Evolutionary conservation across 2,113 vertebrate genomes (phyloP), one percentile per base, ranked within the genome.

Genomic region (Syngnathus floridae): DNA sequence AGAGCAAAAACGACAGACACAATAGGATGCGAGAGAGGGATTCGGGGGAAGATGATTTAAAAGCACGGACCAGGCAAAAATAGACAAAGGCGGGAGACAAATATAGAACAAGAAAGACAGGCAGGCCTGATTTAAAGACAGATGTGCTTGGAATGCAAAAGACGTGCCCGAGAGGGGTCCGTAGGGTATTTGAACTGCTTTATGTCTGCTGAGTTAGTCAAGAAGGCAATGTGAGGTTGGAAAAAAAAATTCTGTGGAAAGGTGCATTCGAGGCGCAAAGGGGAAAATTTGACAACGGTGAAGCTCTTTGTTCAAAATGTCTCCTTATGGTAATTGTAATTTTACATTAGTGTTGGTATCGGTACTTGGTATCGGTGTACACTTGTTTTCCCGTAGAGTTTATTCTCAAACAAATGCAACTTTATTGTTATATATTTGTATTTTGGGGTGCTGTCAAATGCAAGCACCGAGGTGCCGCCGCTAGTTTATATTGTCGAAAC

Each of bases 11-110:
- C 2, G 67, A 72, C 56, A 72, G 67, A 79, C 52, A 84, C 78
- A 85, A 87, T 80, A 60, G 78, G 81, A 84, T 76, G 77, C 66
- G 71, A 35, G 69, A 58, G 60, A 71, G 65, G 68, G 82, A 57
- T 74, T 80, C 59, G 64, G 58, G 70, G 35, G 68, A 61, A 56
- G 26, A 13, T 54, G 49, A 64, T 78, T 68, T 67, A 38, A 62
- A 68, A 75, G 66, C 74, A 77, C 63, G 73, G 73, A 56, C 61
- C 31, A 70, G 61, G 67, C 49, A 72, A 62, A 77, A 74, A 69
- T 68, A 79, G 62, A 59, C 71, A 81, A 64, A 63, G 59, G 60
- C 64, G 70, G 78, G 74, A 75, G 68, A 69, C 62, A 69, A 64
- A 64, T 49, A 64, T 64, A 64, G 62, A 37, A 64, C 63, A 51